Evolutionary conservation across 2,113 vertebrate species (phyloP).

Genomic region (Leptobrachium leishanense): DNA sequence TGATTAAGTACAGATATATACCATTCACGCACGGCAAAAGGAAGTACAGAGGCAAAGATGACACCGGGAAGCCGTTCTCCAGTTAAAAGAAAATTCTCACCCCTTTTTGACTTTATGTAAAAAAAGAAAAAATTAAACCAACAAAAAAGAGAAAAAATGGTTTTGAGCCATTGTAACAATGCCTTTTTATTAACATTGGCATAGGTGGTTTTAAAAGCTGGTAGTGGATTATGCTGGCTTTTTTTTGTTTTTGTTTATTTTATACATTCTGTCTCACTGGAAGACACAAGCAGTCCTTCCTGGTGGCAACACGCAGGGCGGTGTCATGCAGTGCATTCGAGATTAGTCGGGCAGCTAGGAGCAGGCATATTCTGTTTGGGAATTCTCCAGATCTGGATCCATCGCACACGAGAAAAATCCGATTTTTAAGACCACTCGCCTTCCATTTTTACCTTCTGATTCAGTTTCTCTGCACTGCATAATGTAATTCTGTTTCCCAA

Average conservation of each 20-base stretch:
- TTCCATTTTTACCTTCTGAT: neutral
- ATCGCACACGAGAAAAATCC: neutral
- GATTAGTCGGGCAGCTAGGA: slow-evolving; percentile 2
- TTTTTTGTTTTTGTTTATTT: slow-evolving; percentile 9
- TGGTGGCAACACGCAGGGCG: neutral
- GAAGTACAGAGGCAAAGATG: slow-evolving; percentile 98
- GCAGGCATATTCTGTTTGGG: neutral
- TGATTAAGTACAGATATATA: slow-evolving; percentile 99
- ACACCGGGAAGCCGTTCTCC: slow-evolving; percentile 91
- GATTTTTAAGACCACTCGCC: neutral
- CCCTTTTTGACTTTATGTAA: slow-evolving; percentile 59
- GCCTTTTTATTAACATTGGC: slow-evolving; percentile 70
- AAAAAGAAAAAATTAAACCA: slow-evolving; percentile 49
- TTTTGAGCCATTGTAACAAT: slow-evolving; percentile 80
- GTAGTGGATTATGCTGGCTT: neutral
- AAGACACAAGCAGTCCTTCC: neutral
- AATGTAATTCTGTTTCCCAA: neutral
- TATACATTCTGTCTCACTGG: neutral
- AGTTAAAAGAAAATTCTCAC: slow-evolving; percentile 79
- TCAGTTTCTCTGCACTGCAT: neutral
- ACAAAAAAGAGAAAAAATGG: slow-evolving; percentile 53
- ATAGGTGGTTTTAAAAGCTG: slow-evolving; percentile 36
- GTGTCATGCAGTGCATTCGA: too few species aligned
- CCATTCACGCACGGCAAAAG: slow-evolving; percentile 98
- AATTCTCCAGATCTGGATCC: neutral